These are phyloP conservation scores for Pseudococcus longispinus DNA, from an alignment of 2,888 invertebrate species.

Conservation along the genomic window DNA sequence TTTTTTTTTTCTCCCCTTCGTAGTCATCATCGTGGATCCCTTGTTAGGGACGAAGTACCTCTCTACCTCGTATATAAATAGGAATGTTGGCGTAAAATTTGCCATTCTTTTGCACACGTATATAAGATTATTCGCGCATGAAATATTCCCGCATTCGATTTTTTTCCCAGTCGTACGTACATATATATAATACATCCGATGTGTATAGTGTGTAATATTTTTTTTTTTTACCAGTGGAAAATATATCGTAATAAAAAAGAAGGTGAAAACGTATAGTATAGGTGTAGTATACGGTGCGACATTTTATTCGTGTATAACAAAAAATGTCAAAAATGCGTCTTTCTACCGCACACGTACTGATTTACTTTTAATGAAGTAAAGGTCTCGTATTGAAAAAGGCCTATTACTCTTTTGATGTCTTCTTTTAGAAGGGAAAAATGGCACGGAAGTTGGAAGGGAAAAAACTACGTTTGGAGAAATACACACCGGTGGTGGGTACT, in stretches of 20 bases:
- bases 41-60: not conserved
- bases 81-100: not conserved
- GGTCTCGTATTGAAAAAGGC: constrained; percentile 14
- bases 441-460: no score
- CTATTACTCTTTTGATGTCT: constrained; percentile 21
- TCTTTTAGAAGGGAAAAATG: not conserved
- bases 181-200: no score
- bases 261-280: no score
- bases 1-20: not conserved
- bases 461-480: not conserved
- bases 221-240: not conserved
- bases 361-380: constrained; percentile 26
- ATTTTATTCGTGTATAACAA: constrained; percentile 17
- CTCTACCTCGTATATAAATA: not conserved
- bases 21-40: no score
- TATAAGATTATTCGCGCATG: constrained; percentile 12
- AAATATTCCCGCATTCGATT: constrained; percentile 4
- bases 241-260: constrained; percentile 6
- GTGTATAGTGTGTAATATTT: no score
- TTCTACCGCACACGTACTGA: constrained; percentile 26
- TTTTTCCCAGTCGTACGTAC: not conserved
- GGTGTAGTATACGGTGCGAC: not conserved
- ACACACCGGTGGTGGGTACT: no score
- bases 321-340: constrained; percentile 26
- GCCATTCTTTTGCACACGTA: not conserved